Conservation (phyloP, 2,888 invertebrate genomes). For the Sthenelais limicola region DNA sequence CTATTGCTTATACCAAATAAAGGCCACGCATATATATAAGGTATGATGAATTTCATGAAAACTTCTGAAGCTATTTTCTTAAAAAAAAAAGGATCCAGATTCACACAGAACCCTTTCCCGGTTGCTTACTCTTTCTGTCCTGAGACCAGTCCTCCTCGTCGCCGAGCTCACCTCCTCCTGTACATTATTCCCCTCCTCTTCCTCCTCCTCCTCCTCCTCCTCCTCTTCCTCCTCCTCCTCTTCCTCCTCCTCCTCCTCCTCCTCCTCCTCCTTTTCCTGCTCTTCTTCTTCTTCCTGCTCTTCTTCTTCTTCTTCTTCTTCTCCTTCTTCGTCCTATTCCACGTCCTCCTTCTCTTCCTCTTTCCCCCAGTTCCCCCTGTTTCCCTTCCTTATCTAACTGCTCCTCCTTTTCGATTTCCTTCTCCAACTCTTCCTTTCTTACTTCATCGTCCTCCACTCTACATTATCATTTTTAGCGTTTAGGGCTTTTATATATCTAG, state of each 20-base stretch:
- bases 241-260: background rate
- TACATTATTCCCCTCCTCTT: background rate
- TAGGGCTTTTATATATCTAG: too few species aligned
- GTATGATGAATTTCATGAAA: too few species aligned
- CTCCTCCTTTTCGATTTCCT: background rate
- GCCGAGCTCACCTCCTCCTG: background rate
- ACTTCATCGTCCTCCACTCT: too few species aligned
- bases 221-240: background rate
- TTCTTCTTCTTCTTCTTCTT: background rate
- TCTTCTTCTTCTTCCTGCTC: background rate
- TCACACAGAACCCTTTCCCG: too few species aligned
- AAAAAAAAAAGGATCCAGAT: too few species aligned
- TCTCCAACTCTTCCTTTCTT: constrained; percentile 1
- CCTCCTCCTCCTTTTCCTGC: too few species aligned
- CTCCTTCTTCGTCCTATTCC: background rate
- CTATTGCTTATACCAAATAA: too few species aligned
- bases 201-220: background rate
- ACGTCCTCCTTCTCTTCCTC: constrained; percentile 5
- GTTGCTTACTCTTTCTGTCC: background rate
- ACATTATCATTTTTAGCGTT: too few species aligned
- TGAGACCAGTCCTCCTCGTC: background rate
- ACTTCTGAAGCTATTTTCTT: too few species aligned
- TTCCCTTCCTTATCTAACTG: background rate
- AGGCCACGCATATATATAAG: too few species aligned
- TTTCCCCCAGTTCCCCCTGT: background rate